Conservation (phyloP, 2,888 invertebrate genomes). For the Alloplasta piceator region DNA sequence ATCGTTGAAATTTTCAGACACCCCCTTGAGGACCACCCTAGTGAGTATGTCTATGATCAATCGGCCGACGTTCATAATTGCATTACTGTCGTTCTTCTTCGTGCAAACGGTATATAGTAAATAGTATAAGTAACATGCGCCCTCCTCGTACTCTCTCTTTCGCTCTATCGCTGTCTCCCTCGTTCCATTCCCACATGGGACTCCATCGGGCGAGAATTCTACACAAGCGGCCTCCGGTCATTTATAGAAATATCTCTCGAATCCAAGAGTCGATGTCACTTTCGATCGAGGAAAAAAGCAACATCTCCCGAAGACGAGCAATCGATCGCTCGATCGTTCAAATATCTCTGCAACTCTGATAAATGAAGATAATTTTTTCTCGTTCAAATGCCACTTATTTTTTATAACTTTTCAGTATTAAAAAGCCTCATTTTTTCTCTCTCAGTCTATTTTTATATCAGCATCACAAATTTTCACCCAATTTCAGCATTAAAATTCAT, state of each 20-base stretch:
- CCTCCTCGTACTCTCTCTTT: constrained; percentile 70
- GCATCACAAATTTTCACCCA: too few relatives aligned
- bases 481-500: too few relatives aligned
- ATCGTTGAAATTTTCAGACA: neutral
- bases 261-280: constrained; percentile 48
- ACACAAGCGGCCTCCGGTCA: constrained; percentile 38
- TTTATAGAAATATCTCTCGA: constrained; percentile 13
- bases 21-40: neutral
- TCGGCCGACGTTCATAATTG: constrained; percentile 72
- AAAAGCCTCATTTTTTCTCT: too few relatives aligned
- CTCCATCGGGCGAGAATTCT: constrained; percentile 24
- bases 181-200: constrained; percentile 3
- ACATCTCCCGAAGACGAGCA: constrained; percentile 11
- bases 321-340: constrained; percentile 10
- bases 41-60: constrained; percentile 44
- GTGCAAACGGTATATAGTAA: constrained; percentile 66
- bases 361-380: too few relatives aligned
- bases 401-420: too few relatives aligned
- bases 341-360: constrained; percentile 10
- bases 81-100: constrained; percentile 76
- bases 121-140: constrained; percentile 71
- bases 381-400: too few relatives aligned
- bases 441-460: too few relatives aligned
- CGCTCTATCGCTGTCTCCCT: constrained; percentile 33
- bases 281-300: constrained; percentile 55